phyloP scores from a whole-genome alignment of 2,888 invertebrate species.

The Erebia palarica region DNA sequence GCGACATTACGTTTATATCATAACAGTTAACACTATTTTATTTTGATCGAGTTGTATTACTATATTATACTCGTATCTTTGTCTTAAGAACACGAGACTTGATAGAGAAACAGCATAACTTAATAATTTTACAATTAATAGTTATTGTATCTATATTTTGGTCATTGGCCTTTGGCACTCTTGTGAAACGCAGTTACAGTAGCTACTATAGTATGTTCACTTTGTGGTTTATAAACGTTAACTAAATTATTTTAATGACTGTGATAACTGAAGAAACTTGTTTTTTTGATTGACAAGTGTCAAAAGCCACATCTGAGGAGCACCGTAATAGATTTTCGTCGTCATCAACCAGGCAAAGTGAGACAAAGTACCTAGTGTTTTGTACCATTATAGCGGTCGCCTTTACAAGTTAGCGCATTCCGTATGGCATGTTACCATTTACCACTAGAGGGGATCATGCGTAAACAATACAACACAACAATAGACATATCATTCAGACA shows the following conservation, averaged over 20 bases:
- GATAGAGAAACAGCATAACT: not conserved
- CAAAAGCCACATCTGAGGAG: too few relatives aligned
- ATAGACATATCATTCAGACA: not conserved
- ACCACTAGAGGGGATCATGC: not conserved
- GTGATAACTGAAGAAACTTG: too few relatives aligned
- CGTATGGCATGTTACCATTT: not conserved
- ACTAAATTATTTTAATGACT: too few relatives aligned
- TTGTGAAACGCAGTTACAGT: too few relatives aligned
- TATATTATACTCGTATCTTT: not conserved
- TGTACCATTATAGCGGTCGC: too few relatives aligned
- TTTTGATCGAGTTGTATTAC: constrained; percentile 7
- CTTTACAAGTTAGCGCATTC: not conserved
- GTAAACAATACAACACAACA: not conserved
- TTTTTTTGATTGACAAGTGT: too few relatives aligned
- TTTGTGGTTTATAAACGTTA: too few relatives aligned
- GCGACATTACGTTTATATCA: constrained; percentile 4
- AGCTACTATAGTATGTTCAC: too few relatives aligned
- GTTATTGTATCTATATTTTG: not conserved
- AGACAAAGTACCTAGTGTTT: too few relatives aligned
- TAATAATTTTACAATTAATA: not conserved
- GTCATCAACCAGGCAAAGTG: too few relatives aligned
- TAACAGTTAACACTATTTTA: not conserved
- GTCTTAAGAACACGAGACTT: not conserved
- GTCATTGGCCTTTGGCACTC: not conserved
- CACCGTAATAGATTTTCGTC: too few relatives aligned